These are phyloP conservation scores for Cyclophora albipunctata DNA, from an alignment of 2,888 invertebrate genomes.

Conservation along the genomic window DNA sequence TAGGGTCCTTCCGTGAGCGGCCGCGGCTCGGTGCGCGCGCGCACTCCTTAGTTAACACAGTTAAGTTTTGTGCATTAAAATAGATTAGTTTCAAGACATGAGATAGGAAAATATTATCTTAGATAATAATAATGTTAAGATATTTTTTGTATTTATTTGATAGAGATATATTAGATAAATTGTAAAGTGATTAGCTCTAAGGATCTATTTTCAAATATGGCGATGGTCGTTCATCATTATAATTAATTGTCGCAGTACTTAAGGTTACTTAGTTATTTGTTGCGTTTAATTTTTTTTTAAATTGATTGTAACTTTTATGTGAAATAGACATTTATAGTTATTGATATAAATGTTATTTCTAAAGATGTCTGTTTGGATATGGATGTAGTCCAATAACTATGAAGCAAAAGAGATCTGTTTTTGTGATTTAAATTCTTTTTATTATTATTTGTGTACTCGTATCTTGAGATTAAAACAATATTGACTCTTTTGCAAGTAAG, in stretches of 20 bases:
- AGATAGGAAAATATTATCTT: slow-evolving; percentile 69
- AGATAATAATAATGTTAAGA: slow-evolving; percentile 62
- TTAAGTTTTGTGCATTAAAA: slow-evolving; percentile 61
- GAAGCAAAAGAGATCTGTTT: slow-evolving; percentile 59
- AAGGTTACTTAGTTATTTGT: slow-evolving; percentile 60
- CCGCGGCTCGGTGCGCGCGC: slow-evolving; percentile 25
- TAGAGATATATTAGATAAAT: slow-evolving; percentile 74
- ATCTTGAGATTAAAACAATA: slow-evolving; percentile 58
- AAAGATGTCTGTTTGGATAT: slow-evolving; percentile 9
- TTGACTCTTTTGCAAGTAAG: slow-evolving; percentile 48
- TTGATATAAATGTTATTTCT: no score
- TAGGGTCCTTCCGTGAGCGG: slow-evolving; percentile 55
- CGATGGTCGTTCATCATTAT: slow-evolving; percentile 63
- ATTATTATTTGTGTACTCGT: slow-evolving; percentile 58
- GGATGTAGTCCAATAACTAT: slow-evolving; percentile 11
- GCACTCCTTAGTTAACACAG: slow-evolving; percentile 37
- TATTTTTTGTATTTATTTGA: slow-evolving; percentile 75
- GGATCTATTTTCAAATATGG: slow-evolving; percentile 63
- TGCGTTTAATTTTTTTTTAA: slow-evolving; percentile 32
- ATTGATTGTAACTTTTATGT: slow-evolving; percentile 6
- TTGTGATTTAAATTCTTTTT: slow-evolving; percentile 58
- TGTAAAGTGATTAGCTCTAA: slow-evolving; percentile 71
- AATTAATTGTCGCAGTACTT: slow-evolving; percentile 64
- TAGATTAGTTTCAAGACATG: slow-evolving; percentile 73
- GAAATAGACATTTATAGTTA: no score